phyloP scores from a whole-genome alignment of 2,797 vertebrate species.

The Acanthiza pusilla region DNA sequence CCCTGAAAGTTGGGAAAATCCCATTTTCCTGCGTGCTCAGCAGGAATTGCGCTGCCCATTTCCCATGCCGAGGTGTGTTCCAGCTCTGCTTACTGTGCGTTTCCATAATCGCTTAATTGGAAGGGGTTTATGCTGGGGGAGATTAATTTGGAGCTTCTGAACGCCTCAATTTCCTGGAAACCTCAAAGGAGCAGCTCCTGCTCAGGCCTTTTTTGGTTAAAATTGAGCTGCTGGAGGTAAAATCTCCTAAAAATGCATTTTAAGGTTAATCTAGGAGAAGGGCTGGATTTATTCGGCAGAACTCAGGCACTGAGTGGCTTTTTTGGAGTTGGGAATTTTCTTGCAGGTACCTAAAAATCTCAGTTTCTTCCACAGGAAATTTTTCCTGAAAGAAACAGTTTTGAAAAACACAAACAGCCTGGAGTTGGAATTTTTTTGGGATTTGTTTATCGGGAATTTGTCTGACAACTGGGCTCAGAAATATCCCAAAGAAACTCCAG shows the following conservation, averaged over 20 bases:
- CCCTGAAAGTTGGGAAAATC: background rate
- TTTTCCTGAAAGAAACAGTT: background rate
- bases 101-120: background rate
- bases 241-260: background rate
- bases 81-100: background rate
- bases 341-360: background rate
- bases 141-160: background rate
- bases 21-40: background rate
- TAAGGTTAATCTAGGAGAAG: background rate
- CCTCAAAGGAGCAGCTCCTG: background rate
- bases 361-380: background rate
- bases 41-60: background rate
- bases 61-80: background rate
- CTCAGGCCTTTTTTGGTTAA: background rate
- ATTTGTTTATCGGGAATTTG: constrained; percentile 41
- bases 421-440: constrained; percentile 26
- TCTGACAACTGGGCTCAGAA: constrained; percentile 8
- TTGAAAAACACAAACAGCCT: background rate
- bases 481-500: background rate
- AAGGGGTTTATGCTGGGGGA: background rate
- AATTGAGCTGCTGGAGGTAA: background rate
- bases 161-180: background rate
- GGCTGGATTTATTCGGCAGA: background rate
- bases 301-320: background rate
- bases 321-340: background rate